Percentiles rank a stretch among this genome's conserved stretches.
These are phyloP conservation scores for Melangyna quadrimaculata DNA, from an alignment of 2,888 invertebrate genomes.

Conservation along the genomic window DNA sequence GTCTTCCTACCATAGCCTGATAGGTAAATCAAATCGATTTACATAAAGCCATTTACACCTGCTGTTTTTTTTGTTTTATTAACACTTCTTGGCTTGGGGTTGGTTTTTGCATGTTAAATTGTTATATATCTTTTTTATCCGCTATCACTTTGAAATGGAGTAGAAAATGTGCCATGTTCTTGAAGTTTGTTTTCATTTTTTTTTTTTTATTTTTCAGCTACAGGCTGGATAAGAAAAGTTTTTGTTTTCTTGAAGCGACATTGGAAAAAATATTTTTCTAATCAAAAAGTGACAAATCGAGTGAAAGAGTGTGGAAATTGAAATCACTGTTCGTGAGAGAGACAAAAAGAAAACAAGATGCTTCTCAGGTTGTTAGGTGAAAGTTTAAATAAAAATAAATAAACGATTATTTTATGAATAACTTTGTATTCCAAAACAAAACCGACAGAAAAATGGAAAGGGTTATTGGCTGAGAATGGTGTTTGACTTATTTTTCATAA, in stretches of 20 bases:
- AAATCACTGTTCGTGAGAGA: background rate
- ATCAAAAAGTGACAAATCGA: background rate
- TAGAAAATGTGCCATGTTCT: constrained; percentile 62
- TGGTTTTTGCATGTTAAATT: constrained; percentile 15
- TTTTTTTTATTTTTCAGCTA: background rate
- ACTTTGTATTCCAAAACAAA: no score
- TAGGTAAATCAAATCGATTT: constrained; percentile 49
- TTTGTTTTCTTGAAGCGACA: background rate
- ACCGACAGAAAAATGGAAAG: no score
- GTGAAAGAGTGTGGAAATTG: background rate
- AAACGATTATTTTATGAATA: no score
- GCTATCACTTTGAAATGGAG: constrained; percentile 37
- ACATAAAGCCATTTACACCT: constrained; percentile 57
- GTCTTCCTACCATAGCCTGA: background rate
- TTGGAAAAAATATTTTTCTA: background rate
- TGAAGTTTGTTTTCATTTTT: constrained; percentile 14
- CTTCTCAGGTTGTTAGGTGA: background rate
- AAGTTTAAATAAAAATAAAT: no score
- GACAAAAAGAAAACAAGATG: background rate
- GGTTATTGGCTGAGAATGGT: no score
- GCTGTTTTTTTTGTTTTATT: constrained; percentile 15
- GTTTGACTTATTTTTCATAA: no score
- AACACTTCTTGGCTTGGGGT: constrained; percentile 13
- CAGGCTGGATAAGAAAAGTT: background rate
- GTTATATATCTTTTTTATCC: constrained; percentile 18